phyloP scores from a whole-genome alignment of 1,140 invertebrate species.

The Delia radicum region DNA sequence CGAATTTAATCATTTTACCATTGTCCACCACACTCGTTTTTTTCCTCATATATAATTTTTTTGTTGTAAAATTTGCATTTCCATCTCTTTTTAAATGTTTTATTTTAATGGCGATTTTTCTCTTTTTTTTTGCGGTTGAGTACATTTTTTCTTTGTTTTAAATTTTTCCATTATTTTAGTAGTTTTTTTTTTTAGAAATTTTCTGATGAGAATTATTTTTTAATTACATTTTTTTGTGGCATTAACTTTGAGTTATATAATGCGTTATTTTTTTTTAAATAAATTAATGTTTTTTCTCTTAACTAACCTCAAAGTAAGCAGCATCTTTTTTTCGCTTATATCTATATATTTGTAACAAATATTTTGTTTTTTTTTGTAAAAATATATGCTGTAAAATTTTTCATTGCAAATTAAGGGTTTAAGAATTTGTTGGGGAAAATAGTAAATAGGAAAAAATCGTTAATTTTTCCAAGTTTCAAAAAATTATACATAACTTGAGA shows the following conservation, averaged over 20 bases:
- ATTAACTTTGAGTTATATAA: background rate
- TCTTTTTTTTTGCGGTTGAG: background rate
- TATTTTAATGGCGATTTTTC: background rate
- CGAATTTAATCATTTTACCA: no score
- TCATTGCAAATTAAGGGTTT: no score
- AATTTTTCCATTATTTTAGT: background rate
- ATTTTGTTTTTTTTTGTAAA: no score
- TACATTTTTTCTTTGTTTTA: background rate
- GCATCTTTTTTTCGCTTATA: no score
- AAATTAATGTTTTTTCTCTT: background rate
- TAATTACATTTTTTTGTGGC: background rate
- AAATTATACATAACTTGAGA: no score
- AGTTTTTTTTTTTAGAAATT: background rate
- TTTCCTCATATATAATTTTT: background rate
- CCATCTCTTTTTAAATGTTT: no score
- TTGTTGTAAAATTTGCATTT: background rate
- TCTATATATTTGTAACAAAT: no score
- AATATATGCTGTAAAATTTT: no score
- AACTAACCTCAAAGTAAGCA: background rate
- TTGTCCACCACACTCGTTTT: background rate
- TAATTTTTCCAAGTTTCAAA: no score
- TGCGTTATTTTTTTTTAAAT: no score
- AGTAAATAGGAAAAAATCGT: no score
- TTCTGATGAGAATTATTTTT: background rate
- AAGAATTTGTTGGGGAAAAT: no score